Conservation (phyloP, 2,113 vertebrate genomes). For the Halichoeres trimaculatus region DNA sequence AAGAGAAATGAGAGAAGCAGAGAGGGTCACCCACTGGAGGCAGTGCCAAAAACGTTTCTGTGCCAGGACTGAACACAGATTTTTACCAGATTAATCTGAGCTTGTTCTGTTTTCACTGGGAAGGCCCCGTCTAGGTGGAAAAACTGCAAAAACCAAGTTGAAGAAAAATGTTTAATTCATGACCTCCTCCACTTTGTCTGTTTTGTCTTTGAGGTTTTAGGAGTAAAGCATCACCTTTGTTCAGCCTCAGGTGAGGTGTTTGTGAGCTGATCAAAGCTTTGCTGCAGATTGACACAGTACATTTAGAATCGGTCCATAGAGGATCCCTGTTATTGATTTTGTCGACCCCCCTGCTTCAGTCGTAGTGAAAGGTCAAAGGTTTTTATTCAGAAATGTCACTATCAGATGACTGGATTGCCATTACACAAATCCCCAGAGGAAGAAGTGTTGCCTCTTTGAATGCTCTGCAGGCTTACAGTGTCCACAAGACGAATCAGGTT, state of each 20-base stretch:
- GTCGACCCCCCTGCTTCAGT: not conserved
- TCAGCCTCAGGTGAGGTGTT: not conserved
- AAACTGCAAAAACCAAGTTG: not conserved
- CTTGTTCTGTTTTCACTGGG: not conserved
- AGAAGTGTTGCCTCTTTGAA: not conserved
- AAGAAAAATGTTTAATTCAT: not conserved
- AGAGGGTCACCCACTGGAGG: constrained; percentile 27
- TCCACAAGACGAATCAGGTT: not conserved
- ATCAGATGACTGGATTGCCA: constrained; percentile 10
- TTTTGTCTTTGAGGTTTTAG: not conserved
- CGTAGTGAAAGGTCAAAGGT: constrained; percentile 10
- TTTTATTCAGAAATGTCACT: constrained; percentile 3
- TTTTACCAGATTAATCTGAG: constrained; percentile 12
- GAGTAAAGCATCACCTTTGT: not conserved
- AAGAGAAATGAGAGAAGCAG: constrained; percentile 33
- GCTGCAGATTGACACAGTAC: not conserved
- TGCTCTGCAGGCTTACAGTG: not conserved
- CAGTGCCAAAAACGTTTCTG: constrained; percentile 23
- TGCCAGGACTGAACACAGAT: constrained; percentile 8
- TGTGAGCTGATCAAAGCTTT: not conserved
- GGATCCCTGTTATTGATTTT: constrained; percentile 1
- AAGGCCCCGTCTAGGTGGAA: not conserved
- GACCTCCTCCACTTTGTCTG: too few relatives aligned
- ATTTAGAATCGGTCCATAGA: not conserved
- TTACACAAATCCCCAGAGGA: constrained; percentile 13